phyloP scores from a whole-genome alignment of 2,888 invertebrate species.

The Dolichopus griseipennis region DNA sequence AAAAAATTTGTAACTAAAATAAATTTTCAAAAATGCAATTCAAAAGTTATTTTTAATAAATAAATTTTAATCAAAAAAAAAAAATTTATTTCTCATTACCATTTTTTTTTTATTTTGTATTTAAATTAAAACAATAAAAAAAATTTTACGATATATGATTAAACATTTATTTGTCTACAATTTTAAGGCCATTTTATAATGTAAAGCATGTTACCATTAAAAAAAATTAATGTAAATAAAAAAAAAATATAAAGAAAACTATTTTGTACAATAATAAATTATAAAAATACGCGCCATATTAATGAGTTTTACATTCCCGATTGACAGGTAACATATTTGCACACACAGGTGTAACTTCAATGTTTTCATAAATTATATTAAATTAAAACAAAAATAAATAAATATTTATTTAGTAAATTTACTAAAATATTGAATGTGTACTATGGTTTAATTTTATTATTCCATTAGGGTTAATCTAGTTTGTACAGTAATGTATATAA shows the following conservation, averaged over 20 bases:
- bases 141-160: not conserved
- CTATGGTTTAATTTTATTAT: no score
- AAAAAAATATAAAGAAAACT: not conserved
- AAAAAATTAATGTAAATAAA: no score
- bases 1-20: no score
- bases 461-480: no score
- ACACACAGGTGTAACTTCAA: not conserved
- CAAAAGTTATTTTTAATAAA: not conserved
- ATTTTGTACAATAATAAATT: conserved; percentile 2
- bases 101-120: not conserved
- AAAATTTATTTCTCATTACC: not conserved
- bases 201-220: not conserved
- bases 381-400: no score
- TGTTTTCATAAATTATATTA: not conserved
- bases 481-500: no score
- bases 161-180: conserved; percentile 3
- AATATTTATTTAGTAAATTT: no score
- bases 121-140: not conserved
- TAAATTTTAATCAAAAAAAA: not conserved
- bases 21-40: not conserved
- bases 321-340: conserved; percentile 1
- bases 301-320: conserved; percentile 6
- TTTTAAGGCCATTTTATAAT: not conserved
- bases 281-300: conserved; percentile 5
- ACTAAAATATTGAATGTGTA: no score